Base-by-base conservation (phyloP, 2,888 invertebrate genomes). In the Caenorhabditis becei region DNA sequence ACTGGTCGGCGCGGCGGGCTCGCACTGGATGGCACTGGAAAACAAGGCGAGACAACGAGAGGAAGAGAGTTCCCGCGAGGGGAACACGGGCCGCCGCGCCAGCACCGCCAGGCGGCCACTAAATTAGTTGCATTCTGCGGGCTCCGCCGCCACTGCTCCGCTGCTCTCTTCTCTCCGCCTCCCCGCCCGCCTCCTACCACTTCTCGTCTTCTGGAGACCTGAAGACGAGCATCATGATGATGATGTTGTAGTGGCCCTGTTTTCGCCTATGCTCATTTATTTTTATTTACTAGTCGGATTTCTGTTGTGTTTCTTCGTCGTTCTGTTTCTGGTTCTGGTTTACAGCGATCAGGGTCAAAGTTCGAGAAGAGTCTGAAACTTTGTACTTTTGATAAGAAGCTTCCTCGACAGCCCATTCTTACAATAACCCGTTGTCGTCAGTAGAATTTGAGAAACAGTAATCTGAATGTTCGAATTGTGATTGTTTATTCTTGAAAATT, bases 51-150 rank as follows among this genome's bases (percentile, higher is more conserved):
- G 51, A 24, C 24, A 24, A 49, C 14, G 59, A 61, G 75, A 75
- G 59, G 59, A 54, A 47, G 66, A 74, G 74, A 74, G 74, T 66
- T 74, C 74, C 37, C 18, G 1, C 18, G 47, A 2, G 2, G 2
- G 47, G 47, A 47, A 47, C 47, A 11, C 47, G 47, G 24, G 69
- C 49, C 69, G 58, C 58, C 41, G 47, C 26, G 26, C 63, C 28
- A 72, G 72, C 63, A 71, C 71, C 18, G 14, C 71, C 71, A 71
- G 71, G 71, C 71, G 71, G 47, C 41, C 54, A 54, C 24, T 66
- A 75, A 75, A 75, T 75, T 75, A 75, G 75, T 66, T 75, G 66
- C 75, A 75, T 75, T 75, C 75, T 75, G n/a, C n/a, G n/a, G n/a
- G n/a, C n/a, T n/a, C n/a, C n/a, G n/a, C n/a, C n/a, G n/a, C 61